These are phyloP conservation scores for Gisinianus flammeolus DNA, from an alignment of 2,888 invertebrate genomes.

Conservation along the genomic window DNA sequence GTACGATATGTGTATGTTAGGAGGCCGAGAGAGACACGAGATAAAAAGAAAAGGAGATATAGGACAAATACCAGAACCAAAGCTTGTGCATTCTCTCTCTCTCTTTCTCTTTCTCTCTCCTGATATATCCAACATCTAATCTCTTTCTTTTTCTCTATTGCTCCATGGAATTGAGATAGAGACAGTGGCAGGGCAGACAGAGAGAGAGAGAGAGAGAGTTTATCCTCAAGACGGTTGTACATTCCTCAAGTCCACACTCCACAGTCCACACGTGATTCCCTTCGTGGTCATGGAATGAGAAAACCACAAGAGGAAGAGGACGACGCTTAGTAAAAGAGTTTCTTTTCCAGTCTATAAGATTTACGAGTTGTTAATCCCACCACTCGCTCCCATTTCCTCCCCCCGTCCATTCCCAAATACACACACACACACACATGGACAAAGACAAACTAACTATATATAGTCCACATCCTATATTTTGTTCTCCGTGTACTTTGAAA, in stretches of 20 bases:
- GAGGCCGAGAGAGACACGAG: no score
- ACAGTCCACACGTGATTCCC: conserved; percentile 32
- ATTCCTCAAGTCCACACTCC: conserved; percentile 18
- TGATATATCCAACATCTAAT: not conserved
- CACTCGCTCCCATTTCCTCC: conserved; percentile 13
- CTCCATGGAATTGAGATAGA: conserved; percentile 12
- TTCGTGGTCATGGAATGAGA: conserved; percentile 37
- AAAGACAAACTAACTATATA: no score
- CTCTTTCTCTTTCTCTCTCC: not conserved
- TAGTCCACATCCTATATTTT: no score
- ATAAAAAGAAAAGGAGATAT: no score
- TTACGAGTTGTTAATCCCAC: conserved; percentile 40
- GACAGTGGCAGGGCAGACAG: not conserved
- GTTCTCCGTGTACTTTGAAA: no score
- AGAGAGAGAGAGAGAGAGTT: not conserved
- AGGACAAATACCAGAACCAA: no score
- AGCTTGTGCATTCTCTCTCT: not conserved
- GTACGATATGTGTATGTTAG: not conserved
- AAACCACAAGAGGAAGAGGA: conserved; percentile 35
- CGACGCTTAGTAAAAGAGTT: conserved; percentile 15
- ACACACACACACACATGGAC: no score
- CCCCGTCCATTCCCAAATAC: not conserved
- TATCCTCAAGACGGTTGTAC: conserved; percentile 29
- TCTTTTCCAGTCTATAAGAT: conserved; percentile 31
- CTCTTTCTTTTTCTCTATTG: not conserved